A percentile compares a stretch with the other conserved stretches of the same genome.
Evolutionary conservation across 2,888 invertebrate species (phyloP).

Genomic region (Protonemura montana): DNA sequence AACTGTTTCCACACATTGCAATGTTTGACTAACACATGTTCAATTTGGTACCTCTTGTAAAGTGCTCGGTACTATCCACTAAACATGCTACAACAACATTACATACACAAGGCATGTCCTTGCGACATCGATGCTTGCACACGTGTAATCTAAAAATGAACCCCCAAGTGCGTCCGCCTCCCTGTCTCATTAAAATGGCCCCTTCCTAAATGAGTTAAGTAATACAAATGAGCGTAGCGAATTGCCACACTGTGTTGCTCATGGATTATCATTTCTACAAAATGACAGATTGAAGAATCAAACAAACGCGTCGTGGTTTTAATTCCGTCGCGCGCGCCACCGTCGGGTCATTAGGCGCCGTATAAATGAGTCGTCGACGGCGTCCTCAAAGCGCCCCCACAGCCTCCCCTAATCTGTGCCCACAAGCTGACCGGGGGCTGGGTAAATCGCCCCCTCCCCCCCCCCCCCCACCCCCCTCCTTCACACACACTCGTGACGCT

Average conservation of each 20-base stretch:
- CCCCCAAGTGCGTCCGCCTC: not conserved
- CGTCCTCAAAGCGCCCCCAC: not conserved
- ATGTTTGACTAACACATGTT: not conserved
- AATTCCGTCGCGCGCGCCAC: slow-evolving; percentile 1
- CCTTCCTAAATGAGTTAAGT: not conserved
- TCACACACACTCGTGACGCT: too few relatives aligned
- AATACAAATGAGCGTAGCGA: not conserved
- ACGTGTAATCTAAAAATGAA: not conserved
- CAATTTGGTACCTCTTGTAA: too few relatives aligned
- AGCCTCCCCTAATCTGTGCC: not conserved
- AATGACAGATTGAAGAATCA: slow-evolving; percentile 27
- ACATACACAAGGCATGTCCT: too few relatives aligned
- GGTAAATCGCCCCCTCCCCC: not conserved
- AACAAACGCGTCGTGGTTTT: slow-evolving; percentile 4
- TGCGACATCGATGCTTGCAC: too few relatives aligned
- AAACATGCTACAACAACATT: too few relatives aligned
- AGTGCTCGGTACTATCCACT: too few relatives aligned
- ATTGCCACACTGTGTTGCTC: not conserved
- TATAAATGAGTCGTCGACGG: slow-evolving; percentile 13
- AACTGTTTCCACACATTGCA: slow-evolving; percentile 16
- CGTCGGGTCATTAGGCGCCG: not conserved
- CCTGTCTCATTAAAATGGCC: not conserved
- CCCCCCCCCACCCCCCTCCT: not conserved
- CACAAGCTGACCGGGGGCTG: too few relatives aligned
- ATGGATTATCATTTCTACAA: not conserved